A percentile compares a stretch with the other conserved stretches of the same genome.
These are phyloP conservation scores for Tetragonisca angustula DNA, from an alignment of 2,888 invertebrate genomes.

Conservation along the genomic window DNA sequence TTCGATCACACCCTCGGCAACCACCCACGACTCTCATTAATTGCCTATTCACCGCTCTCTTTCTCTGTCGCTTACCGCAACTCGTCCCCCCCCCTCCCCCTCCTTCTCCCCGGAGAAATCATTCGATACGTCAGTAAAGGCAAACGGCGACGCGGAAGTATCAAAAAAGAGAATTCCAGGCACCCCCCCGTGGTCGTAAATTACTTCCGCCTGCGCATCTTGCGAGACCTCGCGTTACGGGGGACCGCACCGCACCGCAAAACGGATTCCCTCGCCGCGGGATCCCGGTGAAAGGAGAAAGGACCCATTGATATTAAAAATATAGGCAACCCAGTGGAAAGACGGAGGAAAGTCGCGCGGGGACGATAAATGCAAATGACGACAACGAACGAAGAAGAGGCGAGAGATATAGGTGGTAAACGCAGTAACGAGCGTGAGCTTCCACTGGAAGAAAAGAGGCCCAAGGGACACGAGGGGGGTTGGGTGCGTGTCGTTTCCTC, in stretches of 20 bases:
- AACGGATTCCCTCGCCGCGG: slow-evolving; percentile 23
- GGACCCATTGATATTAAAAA: slow-evolving; percentile 53
- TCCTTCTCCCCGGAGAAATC: not conserved
- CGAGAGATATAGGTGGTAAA: slow-evolving; percentile 63
- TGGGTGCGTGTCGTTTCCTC: slow-evolving; percentile 69
- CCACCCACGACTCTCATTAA: slow-evolving; percentile 4
- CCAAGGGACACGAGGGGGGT: slow-evolving; percentile 56
- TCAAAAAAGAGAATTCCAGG: slow-evolving; percentile 21
- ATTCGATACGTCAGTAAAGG: slow-evolving; percentile 30
- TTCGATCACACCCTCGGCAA: not conserved
- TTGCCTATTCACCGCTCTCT: slow-evolving; percentile 7
- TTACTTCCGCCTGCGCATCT: slow-evolving; percentile 30
- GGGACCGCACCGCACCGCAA: not conserved
- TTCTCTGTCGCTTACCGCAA: slow-evolving; percentile 1
- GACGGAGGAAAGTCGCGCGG: slow-evolving; percentile 29
- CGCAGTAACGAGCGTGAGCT: slow-evolving; percentile 71
- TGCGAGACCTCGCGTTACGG: not conserved
- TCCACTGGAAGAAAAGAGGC: slow-evolving; percentile 64
- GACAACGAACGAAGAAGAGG: slow-evolving; percentile 55
- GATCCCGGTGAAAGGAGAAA: not conserved
- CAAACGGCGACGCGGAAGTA: not conserved
- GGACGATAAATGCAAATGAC: slow-evolving; percentile 73
- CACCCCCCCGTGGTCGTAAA: slow-evolving; percentile 22
- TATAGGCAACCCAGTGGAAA: slow-evolving; percentile 49
- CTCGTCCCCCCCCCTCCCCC: too few species aligned